phyloP scores from a whole-genome alignment of 1,140 invertebrate genomes.

The Drosophila yakuba region DNA sequence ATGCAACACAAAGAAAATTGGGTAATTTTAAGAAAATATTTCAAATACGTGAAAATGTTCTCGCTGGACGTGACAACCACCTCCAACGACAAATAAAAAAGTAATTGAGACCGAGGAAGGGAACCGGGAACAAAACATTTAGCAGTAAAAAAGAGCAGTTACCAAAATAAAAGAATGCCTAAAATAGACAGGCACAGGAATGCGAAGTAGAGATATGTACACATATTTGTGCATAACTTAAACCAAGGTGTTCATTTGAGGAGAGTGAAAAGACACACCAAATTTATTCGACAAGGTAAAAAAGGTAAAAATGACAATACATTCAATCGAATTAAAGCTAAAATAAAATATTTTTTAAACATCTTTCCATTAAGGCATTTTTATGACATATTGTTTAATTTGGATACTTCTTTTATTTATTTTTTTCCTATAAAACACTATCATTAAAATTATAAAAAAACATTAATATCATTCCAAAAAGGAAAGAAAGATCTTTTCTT shows the following conservation, averaged over 20 bases:
- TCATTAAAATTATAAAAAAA: too few species aligned
- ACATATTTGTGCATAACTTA: constrained; percentile 5
- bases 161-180: constrained; percentile 22
- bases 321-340: too few species aligned
- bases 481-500: too few species aligned
- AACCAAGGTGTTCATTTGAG: constrained; percentile 11
- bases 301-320: too few species aligned
- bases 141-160: constrained; percentile 63
- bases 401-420: too few species aligned
- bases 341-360: too few species aligned
- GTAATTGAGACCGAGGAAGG: constrained; percentile 26
- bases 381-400: too few species aligned
- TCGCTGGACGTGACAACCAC: constrained; percentile 64
- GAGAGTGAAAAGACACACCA: neutral
- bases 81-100: constrained; percentile 49
- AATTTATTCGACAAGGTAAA: neutral
- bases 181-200: neutral
- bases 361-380: too few species aligned
- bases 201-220: neutral
- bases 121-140: constrained; percentile 49
- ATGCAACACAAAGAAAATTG: constrained; percentile 65
- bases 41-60: constrained; percentile 79
- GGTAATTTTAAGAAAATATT: constrained; percentile 83
- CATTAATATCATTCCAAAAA: too few species aligned
- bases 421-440: too few species aligned